Evolutionary conservation across 2,113 vertebrate species (phyloP), one percentile per base, ranked within the genome.

Genomic region (Zapus hudsonius): DNA sequence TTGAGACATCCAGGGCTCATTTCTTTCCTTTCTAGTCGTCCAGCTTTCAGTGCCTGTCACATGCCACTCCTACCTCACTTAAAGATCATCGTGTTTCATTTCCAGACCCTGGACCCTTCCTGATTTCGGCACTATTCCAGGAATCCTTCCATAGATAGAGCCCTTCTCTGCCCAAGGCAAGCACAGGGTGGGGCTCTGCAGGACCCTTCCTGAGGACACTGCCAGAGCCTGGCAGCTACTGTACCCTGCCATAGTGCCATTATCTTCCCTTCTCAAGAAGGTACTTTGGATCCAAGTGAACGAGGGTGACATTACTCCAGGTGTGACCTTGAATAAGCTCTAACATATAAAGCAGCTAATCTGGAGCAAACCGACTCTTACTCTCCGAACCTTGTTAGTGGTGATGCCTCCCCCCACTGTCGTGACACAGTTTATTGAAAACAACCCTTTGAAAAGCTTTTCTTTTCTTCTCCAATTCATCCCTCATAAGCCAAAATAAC

Each of bases 261-360:
- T 1, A 7, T 40, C 42, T 57, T 91, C 63, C 31, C 19, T 3
- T 78, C 31, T 86, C 66, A 38, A 94, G 89, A 91, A 86, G 29
- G 57, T 38, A 79, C 33, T 82, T 80, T 64, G 55, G 63, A 79
- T 79, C 69, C 40, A 81, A 75, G 52, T 47, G 63, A 75, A 84
- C 76, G 47, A 73, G 36, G 44, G 38, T 69, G 78, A 47, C 52
- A 25, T 84, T 91, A 59, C 44, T 87, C 84, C 36, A 89, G 22
- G 15, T 67, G 63, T 69, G 93, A 95, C 94, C 96, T 97, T 96
- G 95, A 95, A 72, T 79, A 29, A n/a, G 69, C 27, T 36, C 57
- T 87, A 70, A 75, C 31, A 61, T 70, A 81, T 38, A 69, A 64
- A 95, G 72, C 72, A 91, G 95, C 92, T 92, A 55, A 89, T 91